Evolutionary conservation across 2,888 invertebrate species (phyloP).

Genomic region (Osmoderma eremita): DNA sequence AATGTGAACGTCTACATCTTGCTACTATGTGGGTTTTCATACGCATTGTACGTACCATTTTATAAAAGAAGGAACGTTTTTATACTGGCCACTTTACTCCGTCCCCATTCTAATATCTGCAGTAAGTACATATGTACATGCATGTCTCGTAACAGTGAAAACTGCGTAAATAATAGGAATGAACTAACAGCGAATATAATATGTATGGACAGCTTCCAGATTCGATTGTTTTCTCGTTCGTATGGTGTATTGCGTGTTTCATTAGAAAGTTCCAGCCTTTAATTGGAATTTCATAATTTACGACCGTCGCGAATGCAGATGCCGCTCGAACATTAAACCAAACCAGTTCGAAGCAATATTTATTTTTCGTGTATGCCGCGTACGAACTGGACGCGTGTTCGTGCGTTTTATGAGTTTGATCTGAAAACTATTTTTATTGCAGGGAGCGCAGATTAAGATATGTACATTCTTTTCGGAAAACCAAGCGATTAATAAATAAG

Average conservation of each 20-base stretch:
- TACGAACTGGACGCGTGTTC: not conserved
- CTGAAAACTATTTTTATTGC: constrained; percentile 21
- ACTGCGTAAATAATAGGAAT: constrained; percentile 10
- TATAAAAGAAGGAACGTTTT: too few species aligned
- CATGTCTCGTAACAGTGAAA: constrained; percentile 12
- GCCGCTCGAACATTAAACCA: constrained; percentile 21
- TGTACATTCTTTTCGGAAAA: constrained; percentile 2
- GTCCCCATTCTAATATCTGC: too few species aligned
- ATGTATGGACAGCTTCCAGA: not conserved
- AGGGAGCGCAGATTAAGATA: constrained; percentile 4
- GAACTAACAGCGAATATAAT: not conserved
- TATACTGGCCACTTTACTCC: too few species aligned
- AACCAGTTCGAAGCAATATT: constrained; percentile 15
- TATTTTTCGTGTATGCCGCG: not conserved
- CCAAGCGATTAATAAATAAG: constrained; percentile 3
- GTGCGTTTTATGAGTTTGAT: constrained; percentile 18
- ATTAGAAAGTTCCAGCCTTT: constrained; percentile 25
- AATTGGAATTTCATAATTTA: constrained; percentile 16
- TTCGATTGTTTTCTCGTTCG: not conserved
- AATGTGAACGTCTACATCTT: not conserved
- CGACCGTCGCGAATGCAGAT: constrained; percentile 9
- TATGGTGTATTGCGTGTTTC: constrained; percentile 10
- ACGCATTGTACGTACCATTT: too few species aligned
- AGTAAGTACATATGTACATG: not conserved
- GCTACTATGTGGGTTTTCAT: not conserved